Percentiles rank a stretch among this genome's conserved stretches.
Conservation (phyloP, 1,140 invertebrate genomes). For the Oncopeltus fasciatus region DNA sequence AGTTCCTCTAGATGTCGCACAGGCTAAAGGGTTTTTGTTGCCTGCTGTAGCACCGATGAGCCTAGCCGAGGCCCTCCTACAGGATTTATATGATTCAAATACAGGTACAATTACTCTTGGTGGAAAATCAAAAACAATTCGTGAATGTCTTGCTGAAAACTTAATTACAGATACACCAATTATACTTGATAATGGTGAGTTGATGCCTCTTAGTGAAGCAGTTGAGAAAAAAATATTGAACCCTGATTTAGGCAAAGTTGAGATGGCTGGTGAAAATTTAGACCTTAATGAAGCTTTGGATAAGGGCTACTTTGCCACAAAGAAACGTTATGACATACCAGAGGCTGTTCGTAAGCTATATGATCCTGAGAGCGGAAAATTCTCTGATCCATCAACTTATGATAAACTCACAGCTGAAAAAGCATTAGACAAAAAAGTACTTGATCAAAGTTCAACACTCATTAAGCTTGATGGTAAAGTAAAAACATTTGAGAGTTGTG, state of each 20-base stretch:
- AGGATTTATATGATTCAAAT: constrained; percentile 62
- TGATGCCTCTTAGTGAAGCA: constrained; percentile 65
- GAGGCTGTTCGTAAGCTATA: constrained; percentile 75
- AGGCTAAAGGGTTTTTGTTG: constrained; percentile 60
- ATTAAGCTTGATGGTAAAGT: constrained; percentile 52
- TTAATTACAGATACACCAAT: neutral
- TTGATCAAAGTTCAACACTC: constrained; percentile 66
- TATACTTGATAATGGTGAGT: constrained; percentile 54
- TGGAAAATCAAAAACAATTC: neutral
- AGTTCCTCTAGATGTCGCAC: constrained; percentile 57
- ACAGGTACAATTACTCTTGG: constrained; percentile 25
- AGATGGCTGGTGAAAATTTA: constrained; percentile 34
- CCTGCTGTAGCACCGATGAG: constrained; percentile 62
- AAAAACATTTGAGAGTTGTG: constrained; percentile 66
- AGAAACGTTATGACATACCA: constrained; percentile 65
- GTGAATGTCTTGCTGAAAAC: neutral
- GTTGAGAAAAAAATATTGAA: constrained; percentile 56
- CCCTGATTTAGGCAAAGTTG: constrained; percentile 50
- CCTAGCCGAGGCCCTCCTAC: constrained; percentile 70
- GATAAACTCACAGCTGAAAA: constrained; percentile 59
- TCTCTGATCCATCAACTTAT: constrained; percentile 50
- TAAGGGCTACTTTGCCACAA: constrained; percentile 63
- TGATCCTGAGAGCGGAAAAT: constrained; percentile 52
- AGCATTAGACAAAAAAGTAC: constrained; percentile 60
- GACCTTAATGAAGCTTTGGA: constrained; percentile 66